These are phyloP conservation scores for Pelodytes ibericus DNA, from an alignment of 2,797 vertebrate genomes.

Conservation along the genomic window DNA sequence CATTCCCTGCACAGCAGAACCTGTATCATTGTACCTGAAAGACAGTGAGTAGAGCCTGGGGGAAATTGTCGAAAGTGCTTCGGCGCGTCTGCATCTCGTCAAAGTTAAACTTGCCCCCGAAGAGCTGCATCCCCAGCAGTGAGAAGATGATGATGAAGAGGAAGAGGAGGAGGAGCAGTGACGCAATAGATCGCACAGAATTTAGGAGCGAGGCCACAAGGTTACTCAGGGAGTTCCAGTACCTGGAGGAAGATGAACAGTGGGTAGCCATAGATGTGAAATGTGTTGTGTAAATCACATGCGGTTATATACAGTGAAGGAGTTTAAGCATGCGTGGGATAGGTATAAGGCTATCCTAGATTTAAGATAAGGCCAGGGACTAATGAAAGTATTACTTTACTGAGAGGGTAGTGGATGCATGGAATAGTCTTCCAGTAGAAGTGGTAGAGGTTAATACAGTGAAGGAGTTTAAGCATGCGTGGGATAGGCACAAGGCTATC, in stretches of 20 bases:
- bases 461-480: too few species aligned
- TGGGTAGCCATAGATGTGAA: too few species aligned
- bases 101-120: conserved; percentile 98
- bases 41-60: conserved; percentile 97
- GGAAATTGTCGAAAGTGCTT: conserved; percentile 98
- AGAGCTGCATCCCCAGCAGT: conserved; percentile 97
- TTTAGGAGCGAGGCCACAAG: conserved; percentile 96
- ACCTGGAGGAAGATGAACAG: conserved; percentile 76
- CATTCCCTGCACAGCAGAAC: background rate
- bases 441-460: too few species aligned
- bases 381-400: too few species aligned
- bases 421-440: too few species aligned
- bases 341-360: too few species aligned
- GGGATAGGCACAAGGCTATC: too few species aligned
- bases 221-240: conserved; percentile 98
- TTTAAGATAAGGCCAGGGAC: too few species aligned
- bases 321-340: too few species aligned
- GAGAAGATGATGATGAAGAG: conserved; percentile 99
- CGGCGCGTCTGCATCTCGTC: conserved; percentile 91
- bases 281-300: too few species aligned
- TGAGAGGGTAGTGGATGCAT: too few species aligned
- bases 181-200: conserved; percentile 97
- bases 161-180: conserved; percentile 94
- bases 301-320: too few species aligned
- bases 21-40: conserved; percentile 83